phyloP scores from a whole-genome alignment of 2,797 vertebrate genomes.

The Schizothorax lantsangensis region DNA sequence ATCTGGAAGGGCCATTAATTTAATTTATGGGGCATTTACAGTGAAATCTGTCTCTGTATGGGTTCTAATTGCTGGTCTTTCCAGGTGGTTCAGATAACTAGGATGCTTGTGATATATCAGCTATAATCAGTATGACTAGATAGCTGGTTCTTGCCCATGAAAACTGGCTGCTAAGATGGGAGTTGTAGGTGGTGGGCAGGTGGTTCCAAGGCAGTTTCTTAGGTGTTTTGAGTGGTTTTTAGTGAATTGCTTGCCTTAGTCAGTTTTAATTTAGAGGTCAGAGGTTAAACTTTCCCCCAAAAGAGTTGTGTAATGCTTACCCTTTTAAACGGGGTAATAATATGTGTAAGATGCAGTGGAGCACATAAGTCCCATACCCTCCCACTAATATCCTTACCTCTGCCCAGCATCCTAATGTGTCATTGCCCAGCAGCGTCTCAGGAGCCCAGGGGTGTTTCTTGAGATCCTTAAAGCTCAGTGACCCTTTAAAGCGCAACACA shows the following conservation, averaged over 20 bases:
- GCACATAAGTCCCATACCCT: not conserved
- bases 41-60: not conserved
- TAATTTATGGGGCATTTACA: constrained; percentile 17
- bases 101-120: not conserved
- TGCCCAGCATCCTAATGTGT: constrained; percentile 17
- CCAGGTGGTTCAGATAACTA: not conserved
- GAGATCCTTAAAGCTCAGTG: constrained; percentile 12
- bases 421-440: not conserved
- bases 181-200: not conserved
- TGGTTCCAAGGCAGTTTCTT: not conserved
- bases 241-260: not conserved
- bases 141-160: not conserved
- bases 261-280: not conserved
- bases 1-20: constrained; percentile 8
- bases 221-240: not conserved
- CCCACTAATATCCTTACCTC: constrained; percentile 24
- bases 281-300: constrained; percentile 20
- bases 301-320: not conserved
- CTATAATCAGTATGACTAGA: not conserved
- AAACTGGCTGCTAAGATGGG: not conserved
- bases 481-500: constrained; percentile 24
- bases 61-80: not conserved
- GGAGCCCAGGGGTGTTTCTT: constrained; percentile 12
- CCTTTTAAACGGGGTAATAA: not conserved
- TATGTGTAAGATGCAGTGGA: constrained; percentile 8